Evolutionary conservation across 1,140 invertebrate genomes (phyloP).

Genomic region (Drosophila bifasciata): DNA sequence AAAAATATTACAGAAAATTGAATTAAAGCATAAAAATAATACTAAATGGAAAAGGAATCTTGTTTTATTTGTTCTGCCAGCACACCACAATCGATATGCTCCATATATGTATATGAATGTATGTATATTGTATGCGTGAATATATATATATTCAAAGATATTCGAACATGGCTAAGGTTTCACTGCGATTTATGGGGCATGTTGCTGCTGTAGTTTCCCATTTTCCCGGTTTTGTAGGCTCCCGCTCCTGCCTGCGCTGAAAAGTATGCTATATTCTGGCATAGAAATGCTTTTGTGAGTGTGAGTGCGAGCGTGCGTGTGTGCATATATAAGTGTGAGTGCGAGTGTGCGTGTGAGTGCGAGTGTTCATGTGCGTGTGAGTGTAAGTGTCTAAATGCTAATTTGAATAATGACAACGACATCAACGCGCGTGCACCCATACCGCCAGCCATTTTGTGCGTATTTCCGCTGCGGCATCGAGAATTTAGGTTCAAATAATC

Average conservation of each 20-base stretch:
- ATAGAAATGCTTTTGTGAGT: constrained; percentile 51
- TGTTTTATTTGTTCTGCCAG: constrained; percentile 28
- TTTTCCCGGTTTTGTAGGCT: not conserved
- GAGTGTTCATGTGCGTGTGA: constrained; percentile 44
- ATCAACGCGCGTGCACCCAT: constrained; percentile 57
- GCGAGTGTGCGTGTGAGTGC: constrained; percentile 41
- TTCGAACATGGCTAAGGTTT: constrained; percentile 21
- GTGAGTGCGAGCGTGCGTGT: constrained; percentile 15
- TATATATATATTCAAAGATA: constrained; percentile 3
- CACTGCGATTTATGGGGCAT: constrained; percentile 60
- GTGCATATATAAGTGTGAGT: constrained; percentile 54
- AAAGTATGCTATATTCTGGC: constrained; percentile 61
- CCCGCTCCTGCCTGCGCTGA: constrained; percentile 11
- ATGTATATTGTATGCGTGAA: constrained; percentile 7
- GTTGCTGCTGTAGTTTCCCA: constrained; percentile 10
- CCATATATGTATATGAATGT: not conserved
- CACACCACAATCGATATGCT: constrained; percentile 33
- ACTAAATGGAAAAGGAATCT: not conserved
- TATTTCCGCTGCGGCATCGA: constrained; percentile 63
- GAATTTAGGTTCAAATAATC: constrained; percentile 55
- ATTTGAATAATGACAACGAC: constrained; percentile 82
- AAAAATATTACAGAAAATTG: not conserved
- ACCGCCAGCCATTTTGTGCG: constrained; percentile 48
- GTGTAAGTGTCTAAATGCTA: constrained; percentile 65
- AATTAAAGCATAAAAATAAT: not conserved